Percentiles rank a stretch among this genome's conserved stretches.
Conservation (phyloP, 2,797 vertebrate genomes). For the Benthosema pterotum region DNA sequence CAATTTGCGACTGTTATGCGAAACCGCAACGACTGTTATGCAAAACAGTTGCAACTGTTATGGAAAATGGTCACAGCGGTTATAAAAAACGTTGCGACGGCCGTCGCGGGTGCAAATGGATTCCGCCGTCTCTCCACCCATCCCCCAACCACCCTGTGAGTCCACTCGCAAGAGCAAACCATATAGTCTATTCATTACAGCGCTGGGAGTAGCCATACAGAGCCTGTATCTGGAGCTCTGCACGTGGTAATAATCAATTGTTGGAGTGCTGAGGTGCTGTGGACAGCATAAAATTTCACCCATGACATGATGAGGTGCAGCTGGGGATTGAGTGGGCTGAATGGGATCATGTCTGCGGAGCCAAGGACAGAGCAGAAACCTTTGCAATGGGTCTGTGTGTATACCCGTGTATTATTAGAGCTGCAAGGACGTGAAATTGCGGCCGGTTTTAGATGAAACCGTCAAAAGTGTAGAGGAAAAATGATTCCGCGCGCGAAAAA, state of each 20-base stretch:
- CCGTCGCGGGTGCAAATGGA: no score
- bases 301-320: constrained; percentile 20
- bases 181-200: constrained; percentile 33
- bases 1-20: no score
- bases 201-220: constrained; percentile 32
- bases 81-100: no score
- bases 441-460: constrained; percentile 34
- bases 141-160: constrained; percentile 22
- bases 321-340: constrained; percentile 10
- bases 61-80: no score
- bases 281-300: constrained; percentile 43
- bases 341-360: constrained; percentile 22
- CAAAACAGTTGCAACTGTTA: no score
- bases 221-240: constrained; percentile 45
- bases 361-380: constrained; percentile 12
- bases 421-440: constrained; percentile 38
- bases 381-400: constrained; percentile 26
- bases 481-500: constrained; percentile 7
- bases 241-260: constrained; percentile 46
- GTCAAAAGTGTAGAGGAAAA: constrained; percentile 23
- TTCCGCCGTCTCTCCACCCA: no score
- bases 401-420: constrained; percentile 3
- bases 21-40: no score
- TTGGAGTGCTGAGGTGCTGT: constrained; percentile 34
- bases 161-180: constrained; percentile 26